These are phyloP conservation scores for Lithophane ornitopus DNA, from an alignment of 2,888 invertebrate genomes.

Conservation along the genomic window DNA sequence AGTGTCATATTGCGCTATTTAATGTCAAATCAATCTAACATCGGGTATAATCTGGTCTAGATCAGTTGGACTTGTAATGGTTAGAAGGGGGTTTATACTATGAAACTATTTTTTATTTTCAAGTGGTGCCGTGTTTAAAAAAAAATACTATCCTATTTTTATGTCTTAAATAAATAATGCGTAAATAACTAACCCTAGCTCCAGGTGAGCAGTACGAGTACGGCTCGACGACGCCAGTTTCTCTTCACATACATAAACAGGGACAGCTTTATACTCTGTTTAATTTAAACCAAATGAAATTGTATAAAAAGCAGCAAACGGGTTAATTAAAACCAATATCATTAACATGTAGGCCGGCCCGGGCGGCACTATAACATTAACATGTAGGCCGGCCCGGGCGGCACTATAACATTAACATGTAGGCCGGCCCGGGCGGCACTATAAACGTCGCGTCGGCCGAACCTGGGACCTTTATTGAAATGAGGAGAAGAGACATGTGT, in stretches of 20 bases:
- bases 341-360: constrained; percentile 61
- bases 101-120: background rate
- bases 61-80: background rate
- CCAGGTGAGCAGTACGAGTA: background rate
- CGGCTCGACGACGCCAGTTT: constrained; percentile 9
- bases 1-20: too few species aligned
- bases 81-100: background rate
- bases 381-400: too few species aligned
- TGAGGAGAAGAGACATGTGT: constrained; percentile 55
- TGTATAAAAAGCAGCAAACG: constrained; percentile 63
- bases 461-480: constrained; percentile 57
- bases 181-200: background rate
- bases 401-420: constrained; percentile 66
- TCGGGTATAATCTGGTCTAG: background rate
- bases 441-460: constrained; percentile 53
- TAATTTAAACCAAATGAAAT: constrained; percentile 64
- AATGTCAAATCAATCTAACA: too few species aligned
- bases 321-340: constrained; percentile 69
- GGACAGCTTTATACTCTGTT: constrained; percentile 59
- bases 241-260: constrained; percentile 39
- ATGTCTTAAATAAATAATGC: background rate
- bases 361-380: constrained; percentile 52
- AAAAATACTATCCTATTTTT: too few species aligned
- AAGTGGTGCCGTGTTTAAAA: background rate
- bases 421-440: constrained; percentile 46